Evolutionary conservation across 2,888 invertebrate species (phyloP).

Genomic region (Helleia helle): DNA sequence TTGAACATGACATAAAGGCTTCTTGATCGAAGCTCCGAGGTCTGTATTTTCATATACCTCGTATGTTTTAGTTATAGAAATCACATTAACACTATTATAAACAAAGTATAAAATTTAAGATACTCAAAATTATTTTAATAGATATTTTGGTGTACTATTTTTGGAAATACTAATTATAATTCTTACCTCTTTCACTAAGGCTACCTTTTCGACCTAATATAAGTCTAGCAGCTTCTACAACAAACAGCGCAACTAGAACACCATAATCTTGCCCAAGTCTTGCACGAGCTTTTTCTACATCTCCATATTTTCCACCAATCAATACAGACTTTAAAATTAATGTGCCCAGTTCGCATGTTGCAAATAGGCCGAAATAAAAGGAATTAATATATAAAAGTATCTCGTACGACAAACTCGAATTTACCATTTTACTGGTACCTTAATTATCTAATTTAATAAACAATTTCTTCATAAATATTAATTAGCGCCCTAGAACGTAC

Average conservation of each 20-base stretch:
- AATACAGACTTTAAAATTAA: conserved; percentile 84
- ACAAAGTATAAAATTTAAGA: too few relatives aligned
- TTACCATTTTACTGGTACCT: conserved; percentile 76
- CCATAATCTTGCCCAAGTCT: conserved; percentile 85
- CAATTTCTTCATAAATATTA: too few relatives aligned
- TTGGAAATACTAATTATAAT: too few relatives aligned
- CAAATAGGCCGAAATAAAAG: conserved; percentile 90
- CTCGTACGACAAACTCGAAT: conserved; percentile 87
- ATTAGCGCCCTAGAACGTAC: too few relatives aligned
- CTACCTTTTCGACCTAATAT: conserved; percentile 91
- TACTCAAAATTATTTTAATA: too few relatives aligned
- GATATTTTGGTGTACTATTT: too few relatives aligned
- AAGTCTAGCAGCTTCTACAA: conserved; percentile 86
- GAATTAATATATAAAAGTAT: conserved; percentile 89
- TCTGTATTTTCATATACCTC: too few relatives aligned
- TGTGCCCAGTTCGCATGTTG: conserved; percentile 86
- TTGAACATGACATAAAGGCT: too few relatives aligned
- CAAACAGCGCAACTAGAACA: conserved; percentile 82
- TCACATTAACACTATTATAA: too few relatives aligned
- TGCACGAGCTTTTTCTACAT: conserved; percentile 78
- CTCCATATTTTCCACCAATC: conserved; percentile 65
- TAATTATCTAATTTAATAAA: too few relatives aligned
- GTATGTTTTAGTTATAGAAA: too few relatives aligned
- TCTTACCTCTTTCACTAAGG: conserved; percentile 81
- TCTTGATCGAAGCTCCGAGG: too few relatives aligned